Evolutionary conservation across 2,113 vertebrate species (phyloP).

Genomic region (Isichthys henryi): DNA sequence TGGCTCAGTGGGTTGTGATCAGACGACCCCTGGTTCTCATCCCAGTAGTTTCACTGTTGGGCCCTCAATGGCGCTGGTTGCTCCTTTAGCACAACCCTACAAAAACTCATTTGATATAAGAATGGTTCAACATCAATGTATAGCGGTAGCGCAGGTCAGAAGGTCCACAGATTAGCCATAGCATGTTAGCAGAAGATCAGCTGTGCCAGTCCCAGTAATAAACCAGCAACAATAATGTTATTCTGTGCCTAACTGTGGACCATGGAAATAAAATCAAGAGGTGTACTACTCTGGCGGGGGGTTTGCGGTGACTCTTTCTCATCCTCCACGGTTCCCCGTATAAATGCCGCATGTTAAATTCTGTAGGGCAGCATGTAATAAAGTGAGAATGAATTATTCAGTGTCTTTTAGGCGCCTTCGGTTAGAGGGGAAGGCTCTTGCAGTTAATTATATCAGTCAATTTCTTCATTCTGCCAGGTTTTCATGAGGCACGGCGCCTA

Average conservation of each 20-base stretch:
- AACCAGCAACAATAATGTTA: neutral
- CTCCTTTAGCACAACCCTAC: neutral
- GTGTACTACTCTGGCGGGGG: neutral
- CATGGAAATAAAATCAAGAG: neutral
- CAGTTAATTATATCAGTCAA: slow-evolving; percentile 35
- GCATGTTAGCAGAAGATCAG: neutral
- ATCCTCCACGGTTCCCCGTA: neutral
- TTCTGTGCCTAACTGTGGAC: neutral
- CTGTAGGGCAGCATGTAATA: slow-evolving; percentile 37
- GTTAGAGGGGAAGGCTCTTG: slow-evolving; percentile 27
- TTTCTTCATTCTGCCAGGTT: slow-evolving; percentile 24
- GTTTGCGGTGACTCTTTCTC: slow-evolving; percentile 8
- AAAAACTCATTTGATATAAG: neutral
- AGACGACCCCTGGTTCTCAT: neutral
- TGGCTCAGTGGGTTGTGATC: neutral
- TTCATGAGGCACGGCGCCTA: slow-evolving; percentile 20
- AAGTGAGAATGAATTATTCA: slow-evolving; percentile 46
- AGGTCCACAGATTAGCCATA: neutral
- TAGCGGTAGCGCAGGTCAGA: neutral
- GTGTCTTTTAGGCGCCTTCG: slow-evolving; percentile 27
- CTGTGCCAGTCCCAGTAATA: neutral
- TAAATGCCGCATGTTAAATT: slow-evolving; percentile 32
- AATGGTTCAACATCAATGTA: neutral
- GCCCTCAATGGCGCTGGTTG: neutral
- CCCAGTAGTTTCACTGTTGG: neutral